These are phyloP conservation scores for Alosa sapidissima DNA, from an alignment of 2,797 vertebrate species.

Conservation along the genomic window DNA sequence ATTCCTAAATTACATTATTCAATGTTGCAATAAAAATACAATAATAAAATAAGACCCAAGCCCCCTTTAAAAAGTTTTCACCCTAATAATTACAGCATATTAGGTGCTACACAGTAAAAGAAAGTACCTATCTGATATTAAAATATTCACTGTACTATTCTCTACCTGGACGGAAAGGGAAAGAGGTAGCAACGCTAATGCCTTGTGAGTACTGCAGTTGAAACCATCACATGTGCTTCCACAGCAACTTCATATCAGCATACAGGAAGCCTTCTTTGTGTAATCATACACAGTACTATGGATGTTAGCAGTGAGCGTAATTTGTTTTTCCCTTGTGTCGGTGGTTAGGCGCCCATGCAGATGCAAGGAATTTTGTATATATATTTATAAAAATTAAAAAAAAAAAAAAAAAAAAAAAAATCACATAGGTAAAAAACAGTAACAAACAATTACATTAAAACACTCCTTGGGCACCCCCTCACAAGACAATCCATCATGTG, in stretches of 20 bases:
- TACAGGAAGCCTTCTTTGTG: constrained; percentile 16
- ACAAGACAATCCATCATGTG: background rate
- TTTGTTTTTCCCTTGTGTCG: constrained; percentile 50
- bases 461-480: background rate
- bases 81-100: constrained; percentile 64
- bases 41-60: constrained; percentile 73
- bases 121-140: constrained; percentile 81
- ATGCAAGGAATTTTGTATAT: constrained; percentile 44
- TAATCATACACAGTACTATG: background rate
- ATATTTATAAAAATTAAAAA: constrained; percentile 37
- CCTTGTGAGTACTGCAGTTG: constrained; percentile 34
- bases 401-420: constrained; percentile 29
- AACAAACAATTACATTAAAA: constrained; percentile 13
- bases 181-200: constrained; percentile 77
- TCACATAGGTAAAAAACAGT: constrained; percentile 46
- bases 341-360: constrained; percentile 32
- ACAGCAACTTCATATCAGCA: constrained; percentile 35
- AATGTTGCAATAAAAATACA: constrained; percentile 66
- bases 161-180: constrained; percentile 58
- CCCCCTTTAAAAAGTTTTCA: constrained; percentile 69
- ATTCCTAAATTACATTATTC: constrained; percentile 77
- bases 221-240: constrained; percentile 39
- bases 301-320: constrained; percentile 25
- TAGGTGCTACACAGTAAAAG: constrained; percentile 64
- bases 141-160: constrained; percentile 58